phyloP scores from a whole-genome alignment of 2,113 vertebrate genomes.

The Scytalopus superciliaris region DNA sequence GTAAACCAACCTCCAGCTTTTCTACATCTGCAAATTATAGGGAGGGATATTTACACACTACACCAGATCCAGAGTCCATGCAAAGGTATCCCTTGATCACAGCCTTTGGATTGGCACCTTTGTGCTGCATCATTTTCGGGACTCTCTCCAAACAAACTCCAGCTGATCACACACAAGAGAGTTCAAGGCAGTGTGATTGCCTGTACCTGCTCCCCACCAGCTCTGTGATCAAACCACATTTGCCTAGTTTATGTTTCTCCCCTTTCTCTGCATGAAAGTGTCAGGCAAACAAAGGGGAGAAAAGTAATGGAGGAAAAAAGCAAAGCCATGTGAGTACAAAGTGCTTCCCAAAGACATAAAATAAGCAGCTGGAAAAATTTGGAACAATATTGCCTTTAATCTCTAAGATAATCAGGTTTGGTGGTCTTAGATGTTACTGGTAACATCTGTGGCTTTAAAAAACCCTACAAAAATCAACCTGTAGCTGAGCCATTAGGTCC shows the following conservation, averaged over 20 bases:
- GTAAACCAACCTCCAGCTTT: neutral
- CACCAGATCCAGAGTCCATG: accelerated
- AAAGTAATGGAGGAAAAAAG: neutral
- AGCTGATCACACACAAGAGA: neutral
- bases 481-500: neutral
- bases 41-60: neutral
- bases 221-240: conserved; percentile 32
- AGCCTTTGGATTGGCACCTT: neutral
- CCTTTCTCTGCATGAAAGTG: conserved; percentile 2
- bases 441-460: neutral
- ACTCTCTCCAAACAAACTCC: neutral
- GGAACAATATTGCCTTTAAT: conserved; percentile 39
- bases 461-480: neutral
- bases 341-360: conserved; percentile 6
- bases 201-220: conserved; percentile 34
- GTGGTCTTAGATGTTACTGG: neutral
- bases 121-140: neutral
- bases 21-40: neutral
- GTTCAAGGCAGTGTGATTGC: neutral
- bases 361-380: neutral
- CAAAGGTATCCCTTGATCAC: neutral
- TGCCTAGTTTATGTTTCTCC: conserved; percentile 22
- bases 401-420: neutral
- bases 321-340: neutral
- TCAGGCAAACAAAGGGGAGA: conserved; percentile 35